phyloP scores from a whole-genome alignment of 2,113 vertebrate genomes.

The Sapayoa aenigma region DNA sequence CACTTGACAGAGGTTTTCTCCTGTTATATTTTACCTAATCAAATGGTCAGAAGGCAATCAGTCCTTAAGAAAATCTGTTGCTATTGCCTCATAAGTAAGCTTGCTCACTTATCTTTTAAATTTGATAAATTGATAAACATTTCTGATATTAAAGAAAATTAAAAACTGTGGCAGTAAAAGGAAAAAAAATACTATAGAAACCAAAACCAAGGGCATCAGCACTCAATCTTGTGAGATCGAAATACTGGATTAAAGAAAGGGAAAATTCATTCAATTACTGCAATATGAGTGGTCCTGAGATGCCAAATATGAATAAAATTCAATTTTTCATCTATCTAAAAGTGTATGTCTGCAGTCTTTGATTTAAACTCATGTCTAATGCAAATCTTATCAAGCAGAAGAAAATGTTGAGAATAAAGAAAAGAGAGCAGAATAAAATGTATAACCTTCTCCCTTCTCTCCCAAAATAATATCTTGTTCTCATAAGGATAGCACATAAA shows the following conservation, averaged over 20 bases:
- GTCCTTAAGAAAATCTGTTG: neutral
- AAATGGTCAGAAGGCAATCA: neutral
- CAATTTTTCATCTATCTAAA: slow-evolving; percentile 24
- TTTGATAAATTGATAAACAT: neutral
- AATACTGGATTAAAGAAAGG: slow-evolving; percentile 1
- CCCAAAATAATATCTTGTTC: neutral
- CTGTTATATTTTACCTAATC: neutral
- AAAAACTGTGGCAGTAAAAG: neutral
- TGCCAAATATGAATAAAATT: slow-evolving; percentile 1
- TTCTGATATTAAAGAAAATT: neutral
- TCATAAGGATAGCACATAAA: neutral
- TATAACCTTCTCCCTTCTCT: neutral
- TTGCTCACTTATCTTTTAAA: neutral
- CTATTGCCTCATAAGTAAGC: neutral
- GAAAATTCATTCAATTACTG: neutral
- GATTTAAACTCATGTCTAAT: neutral
- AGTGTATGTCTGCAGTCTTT: neutral
- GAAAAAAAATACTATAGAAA: neutral
- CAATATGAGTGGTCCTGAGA: neutral
- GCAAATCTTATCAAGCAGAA: slow-evolving; percentile 9
- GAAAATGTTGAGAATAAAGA: neutral
- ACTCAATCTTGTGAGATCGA: neutral
- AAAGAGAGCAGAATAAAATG: neutral
- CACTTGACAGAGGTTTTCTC: neutral
- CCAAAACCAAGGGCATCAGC: neutral